Conservation (phyloP, 2,797 vertebrate species). For the Alcedo quadribrachys region DNA sequence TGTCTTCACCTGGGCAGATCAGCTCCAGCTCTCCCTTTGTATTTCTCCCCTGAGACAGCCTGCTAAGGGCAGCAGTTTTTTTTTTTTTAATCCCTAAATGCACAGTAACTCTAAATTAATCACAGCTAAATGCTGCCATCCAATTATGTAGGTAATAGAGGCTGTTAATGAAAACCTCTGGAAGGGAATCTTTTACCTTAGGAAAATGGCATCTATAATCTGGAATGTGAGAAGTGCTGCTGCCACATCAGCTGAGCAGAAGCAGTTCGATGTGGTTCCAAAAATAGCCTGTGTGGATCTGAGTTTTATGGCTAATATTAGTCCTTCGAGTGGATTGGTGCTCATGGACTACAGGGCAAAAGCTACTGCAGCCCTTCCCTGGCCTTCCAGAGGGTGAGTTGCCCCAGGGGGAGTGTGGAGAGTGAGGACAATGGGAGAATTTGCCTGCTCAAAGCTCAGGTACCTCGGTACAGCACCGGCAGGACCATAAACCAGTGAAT, state of each 20-base stretch:
- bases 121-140: slow-evolving; percentile 11
- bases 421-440: not conserved
- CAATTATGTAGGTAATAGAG: slow-evolving; percentile 30
- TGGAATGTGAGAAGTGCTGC: not conserved
- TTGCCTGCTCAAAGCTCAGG: not conserved
- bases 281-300: slow-evolving; percentile 17
- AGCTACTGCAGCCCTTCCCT: not conserved
- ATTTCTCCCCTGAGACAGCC: slow-evolving; percentile 12
- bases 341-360: not conserved
- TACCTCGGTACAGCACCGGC: not conserved
- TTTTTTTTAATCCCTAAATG: slow-evolving; percentile 22
- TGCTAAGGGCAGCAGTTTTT: not conserved
- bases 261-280: not conserved
- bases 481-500: not conserved
- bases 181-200: slow-evolving; percentile 29
- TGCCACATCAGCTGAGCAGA: not conserved
- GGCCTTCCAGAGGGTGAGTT: not conserved
- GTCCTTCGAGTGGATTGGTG: not conserved
- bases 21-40: not conserved
- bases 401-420: not conserved
- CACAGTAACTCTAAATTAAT: slow-evolving; percentile 23
- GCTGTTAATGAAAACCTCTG: slow-evolving; percentile 51
- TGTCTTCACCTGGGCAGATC: not conserved
- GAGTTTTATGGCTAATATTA: slow-evolving; percentile 22
- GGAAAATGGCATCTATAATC: slow-evolving; percentile 40